Conservation (phyloP, 2,113 vertebrate species). For the Triplophysa dalaica region DNA sequence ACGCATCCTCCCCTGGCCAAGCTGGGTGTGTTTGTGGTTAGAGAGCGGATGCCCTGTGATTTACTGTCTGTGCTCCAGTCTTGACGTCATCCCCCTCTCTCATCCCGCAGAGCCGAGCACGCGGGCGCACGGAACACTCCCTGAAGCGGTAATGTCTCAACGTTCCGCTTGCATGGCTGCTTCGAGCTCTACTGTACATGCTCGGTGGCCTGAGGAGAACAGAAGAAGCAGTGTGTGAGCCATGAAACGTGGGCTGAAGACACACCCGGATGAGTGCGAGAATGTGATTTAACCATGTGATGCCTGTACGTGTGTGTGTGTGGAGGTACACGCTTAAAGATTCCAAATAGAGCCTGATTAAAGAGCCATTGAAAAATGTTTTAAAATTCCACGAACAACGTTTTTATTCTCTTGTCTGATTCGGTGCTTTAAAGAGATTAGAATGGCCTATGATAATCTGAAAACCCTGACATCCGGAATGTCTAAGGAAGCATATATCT, state of each 20-base stretch:
- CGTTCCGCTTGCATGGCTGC: constrained; percentile 25
- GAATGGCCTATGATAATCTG: too few relatives aligned
- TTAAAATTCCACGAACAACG: too few relatives aligned
- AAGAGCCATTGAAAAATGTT: too few relatives aligned
- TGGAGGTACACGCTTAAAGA: not conserved
- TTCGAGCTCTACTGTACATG: constrained; percentile 18
- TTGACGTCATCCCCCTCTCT: constrained; percentile 54
- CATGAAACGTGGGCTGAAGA: constrained; percentile 29
- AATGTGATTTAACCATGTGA: constrained; percentile 35
- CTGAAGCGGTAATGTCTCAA: constrained; percentile 53
- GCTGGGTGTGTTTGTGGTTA: constrained; percentile 47
- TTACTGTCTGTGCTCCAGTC: constrained; percentile 65
- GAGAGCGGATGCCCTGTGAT: constrained; percentile 59
- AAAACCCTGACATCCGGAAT: too few relatives aligned
- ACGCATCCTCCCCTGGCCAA: constrained; percentile 24
- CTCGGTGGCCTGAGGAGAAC: constrained; percentile 38
- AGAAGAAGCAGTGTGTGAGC: constrained; percentile 35
- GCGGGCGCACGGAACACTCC: constrained; percentile 45
- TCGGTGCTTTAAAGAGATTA: too few relatives aligned
- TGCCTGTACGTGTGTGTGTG: constrained; percentile 13
- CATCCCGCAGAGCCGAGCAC: constrained; percentile 36
- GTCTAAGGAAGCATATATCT: too few relatives aligned
- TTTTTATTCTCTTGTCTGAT: too few relatives aligned
- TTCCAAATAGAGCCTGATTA: not conserved
- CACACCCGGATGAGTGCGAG: constrained; percentile 40